phyloP scores from a whole-genome alignment of 2,888 invertebrate genomes.

The Dascillus cervinus region DNA sequence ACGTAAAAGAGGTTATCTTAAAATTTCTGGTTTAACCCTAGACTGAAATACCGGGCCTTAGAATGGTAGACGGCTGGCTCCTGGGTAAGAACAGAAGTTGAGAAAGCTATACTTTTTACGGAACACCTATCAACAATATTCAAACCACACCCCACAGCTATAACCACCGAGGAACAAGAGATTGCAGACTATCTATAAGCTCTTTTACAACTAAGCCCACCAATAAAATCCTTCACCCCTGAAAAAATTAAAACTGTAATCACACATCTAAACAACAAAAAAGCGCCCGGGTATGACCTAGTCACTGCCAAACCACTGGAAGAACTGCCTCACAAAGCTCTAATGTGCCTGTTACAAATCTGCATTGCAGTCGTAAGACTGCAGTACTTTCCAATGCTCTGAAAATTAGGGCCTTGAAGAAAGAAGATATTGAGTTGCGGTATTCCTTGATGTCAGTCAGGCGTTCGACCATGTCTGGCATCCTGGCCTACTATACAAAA shows the following conservation, averaged over 20 bases:
- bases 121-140: neutral
- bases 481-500: conserved; percentile 9
- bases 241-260: no score
- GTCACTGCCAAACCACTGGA: conserved; percentile 4
- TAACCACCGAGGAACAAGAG: neutral
- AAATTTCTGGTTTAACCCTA: no score
- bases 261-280: conserved; percentile 5
- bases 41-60: no score
- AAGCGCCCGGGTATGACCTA: conserved; percentile 5
- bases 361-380: conserved; percentile 5
- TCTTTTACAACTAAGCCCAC: conserved; percentile 5
- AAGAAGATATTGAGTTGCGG: no score
- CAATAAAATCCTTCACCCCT: conserved; percentile 4
- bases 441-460: conserved; percentile 11
- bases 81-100: conserved; percentile 2
- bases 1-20: no score
- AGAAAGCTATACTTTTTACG: conserved; percentile 3
- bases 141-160: no score
- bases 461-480: conserved; percentile 12
- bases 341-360: conserved; percentile 3
- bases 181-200: conserved; percentile 1
- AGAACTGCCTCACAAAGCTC: conserved; percentile 2
- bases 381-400: conserved; percentile 5
- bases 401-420: conserved; percentile 6
- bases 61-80: conserved; percentile 3